Percentiles rank a stretch among this genome's conserved stretches.
phyloP scores from a whole-genome alignment of 2,888 invertebrate species.

The Acanthosepion esculentum region DNA sequence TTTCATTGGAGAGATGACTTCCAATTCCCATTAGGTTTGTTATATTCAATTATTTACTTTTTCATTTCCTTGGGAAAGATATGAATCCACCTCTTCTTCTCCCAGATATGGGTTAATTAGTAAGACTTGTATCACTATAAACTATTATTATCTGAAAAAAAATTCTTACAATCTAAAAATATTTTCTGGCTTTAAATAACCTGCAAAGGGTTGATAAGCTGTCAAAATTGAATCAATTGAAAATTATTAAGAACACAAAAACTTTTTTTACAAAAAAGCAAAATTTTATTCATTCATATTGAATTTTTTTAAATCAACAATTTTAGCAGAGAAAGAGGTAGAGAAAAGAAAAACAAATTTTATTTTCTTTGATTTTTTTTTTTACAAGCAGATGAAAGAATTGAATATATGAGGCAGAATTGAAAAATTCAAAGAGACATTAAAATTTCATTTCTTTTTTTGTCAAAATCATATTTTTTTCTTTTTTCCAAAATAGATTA shows the following conservation, averaged over 20 bases:
- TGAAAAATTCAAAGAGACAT: background rate
- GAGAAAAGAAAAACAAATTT: background rate
- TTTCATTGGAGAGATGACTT: too few species aligned
- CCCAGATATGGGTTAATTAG: too few species aligned
- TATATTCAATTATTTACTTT: too few species aligned
- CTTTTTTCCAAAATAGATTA: constrained; percentile 33
- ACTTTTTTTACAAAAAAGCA: constrained; percentile 25
- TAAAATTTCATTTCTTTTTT: background rate
- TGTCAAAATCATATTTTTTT: background rate
- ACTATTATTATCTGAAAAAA: too few species aligned
- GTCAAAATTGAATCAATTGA: background rate
- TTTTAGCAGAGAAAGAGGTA: constrained; percentile 33
- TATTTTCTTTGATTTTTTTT: background rate
- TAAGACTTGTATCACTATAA: too few species aligned
- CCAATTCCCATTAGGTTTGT: too few species aligned
- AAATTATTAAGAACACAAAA: background rate
- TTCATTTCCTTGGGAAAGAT: too few species aligned
- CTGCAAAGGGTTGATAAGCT: too few species aligned
- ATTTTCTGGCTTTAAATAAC: too few species aligned
- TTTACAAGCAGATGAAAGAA: constrained; percentile 20
- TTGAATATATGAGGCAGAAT: constrained; percentile 24
- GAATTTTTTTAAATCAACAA: constrained; percentile 33
- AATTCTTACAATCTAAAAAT: too few species aligned
- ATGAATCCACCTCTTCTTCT: too few species aligned
- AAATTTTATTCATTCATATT: background rate